Conservation (phyloP, 2,888 invertebrate genomes). For the Agriotes lineatus region DNA sequence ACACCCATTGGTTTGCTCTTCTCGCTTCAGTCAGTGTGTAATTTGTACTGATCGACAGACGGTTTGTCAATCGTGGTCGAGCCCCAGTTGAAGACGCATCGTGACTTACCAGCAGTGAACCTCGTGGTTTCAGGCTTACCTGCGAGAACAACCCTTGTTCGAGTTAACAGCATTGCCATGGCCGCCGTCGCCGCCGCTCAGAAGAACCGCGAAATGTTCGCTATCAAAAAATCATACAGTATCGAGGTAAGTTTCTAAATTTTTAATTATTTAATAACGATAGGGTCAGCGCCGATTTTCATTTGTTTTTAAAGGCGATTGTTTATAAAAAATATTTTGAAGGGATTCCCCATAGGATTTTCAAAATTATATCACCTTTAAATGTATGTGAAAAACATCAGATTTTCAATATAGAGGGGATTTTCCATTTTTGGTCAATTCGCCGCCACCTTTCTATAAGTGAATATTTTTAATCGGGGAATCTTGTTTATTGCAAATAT, state of each 20-base stretch:
- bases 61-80: conserved; percentile 71
- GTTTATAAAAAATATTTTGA: no score
- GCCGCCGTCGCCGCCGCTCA: conserved; percentile 94
- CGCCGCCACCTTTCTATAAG: no score
- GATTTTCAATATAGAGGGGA: no score
- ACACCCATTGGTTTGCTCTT: conserved; percentile 61
- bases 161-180: conserved; percentile 60
- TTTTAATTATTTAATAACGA: no score
- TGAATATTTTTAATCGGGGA: no score
- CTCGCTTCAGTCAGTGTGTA: conserved; percentile 59
- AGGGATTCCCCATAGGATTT: no score
- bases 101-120: conserved; percentile 69
- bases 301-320: no score
- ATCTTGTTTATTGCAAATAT: no score
- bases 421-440: no score
- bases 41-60: conserved; percentile 60
- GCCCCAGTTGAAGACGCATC: conserved; percentile 65
- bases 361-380: no score
- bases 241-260: conserved; percentile 84
- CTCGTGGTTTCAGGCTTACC: conserved; percentile 61
- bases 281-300: no score
- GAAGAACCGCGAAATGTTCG: conserved; percentile 96
- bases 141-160: conserved; percentile 31
- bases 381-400: no score
- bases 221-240: conserved; percentile 97